phyloP scores from a whole-genome alignment of 2,113 vertebrate genomes.

The Nyctereutes procyonoides region DNA sequence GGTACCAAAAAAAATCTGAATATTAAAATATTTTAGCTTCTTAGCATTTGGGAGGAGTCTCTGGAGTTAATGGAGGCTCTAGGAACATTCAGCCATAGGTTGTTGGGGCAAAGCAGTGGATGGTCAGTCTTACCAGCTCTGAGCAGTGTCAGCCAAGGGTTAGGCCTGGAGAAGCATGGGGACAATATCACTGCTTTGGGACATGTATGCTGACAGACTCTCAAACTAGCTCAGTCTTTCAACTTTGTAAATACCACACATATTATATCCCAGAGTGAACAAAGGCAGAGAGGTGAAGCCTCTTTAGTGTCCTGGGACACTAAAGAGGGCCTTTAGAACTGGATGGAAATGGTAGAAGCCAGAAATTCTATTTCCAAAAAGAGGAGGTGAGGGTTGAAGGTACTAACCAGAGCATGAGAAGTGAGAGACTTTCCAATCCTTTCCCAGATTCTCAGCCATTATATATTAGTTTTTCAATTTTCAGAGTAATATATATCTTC shows the following conservation, averaged over 20 bases:
- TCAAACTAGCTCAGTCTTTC: constrained; percentile 3
- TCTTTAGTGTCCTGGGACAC: background rate
- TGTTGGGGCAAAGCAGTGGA: background rate
- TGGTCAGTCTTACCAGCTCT: background rate
- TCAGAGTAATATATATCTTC: background rate
- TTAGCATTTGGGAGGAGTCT: constrained; percentile 72
- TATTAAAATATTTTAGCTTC: constrained; percentile 82
- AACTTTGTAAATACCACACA: constrained; percentile 76
- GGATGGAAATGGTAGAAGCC: constrained; percentile 25
- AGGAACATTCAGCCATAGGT: constrained; percentile 17
- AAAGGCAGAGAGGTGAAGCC: background rate
- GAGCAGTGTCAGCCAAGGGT: background rate
- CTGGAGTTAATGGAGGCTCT: constrained; percentile 55
- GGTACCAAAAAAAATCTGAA: constrained; percentile 41
- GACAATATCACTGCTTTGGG: background rate
- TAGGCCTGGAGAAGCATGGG: background rate
- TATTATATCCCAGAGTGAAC: constrained; percentile 31
- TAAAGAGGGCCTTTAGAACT: background rate
- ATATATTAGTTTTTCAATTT: background rate
- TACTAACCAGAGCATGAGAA: background rate
- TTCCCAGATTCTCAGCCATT: background rate
- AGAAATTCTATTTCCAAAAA: constrained; percentile 27
- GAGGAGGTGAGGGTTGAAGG: background rate
- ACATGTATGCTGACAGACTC: background rate
- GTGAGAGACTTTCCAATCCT: background rate